Percentiles rank a stretch among this genome's conserved stretches.
Evolutionary conservation across 2,113 vertebrate species (phyloP).

Genomic region (Ceyx melanurus): DNA sequence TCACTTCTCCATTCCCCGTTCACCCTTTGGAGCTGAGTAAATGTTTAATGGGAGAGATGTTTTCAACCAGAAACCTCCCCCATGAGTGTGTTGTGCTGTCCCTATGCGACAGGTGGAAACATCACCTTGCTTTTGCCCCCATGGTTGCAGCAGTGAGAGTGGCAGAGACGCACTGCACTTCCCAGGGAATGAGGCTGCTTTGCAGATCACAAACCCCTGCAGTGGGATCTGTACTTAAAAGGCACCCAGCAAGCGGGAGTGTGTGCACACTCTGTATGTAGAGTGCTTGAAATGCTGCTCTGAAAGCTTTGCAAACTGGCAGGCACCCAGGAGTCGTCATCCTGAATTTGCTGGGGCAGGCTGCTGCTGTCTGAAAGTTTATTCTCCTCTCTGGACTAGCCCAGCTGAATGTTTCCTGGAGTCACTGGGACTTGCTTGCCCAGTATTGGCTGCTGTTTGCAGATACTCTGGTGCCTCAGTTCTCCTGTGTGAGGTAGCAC

Average conservation of each 20-base stretch:
- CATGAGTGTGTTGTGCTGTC: neutral
- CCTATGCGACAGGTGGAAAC: neutral
- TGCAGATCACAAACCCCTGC: conserved; percentile 37
- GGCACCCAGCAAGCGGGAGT: conserved; percentile 43
- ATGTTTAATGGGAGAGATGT: neutral
- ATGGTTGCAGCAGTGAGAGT: neutral
- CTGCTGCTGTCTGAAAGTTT: conserved; percentile 10
- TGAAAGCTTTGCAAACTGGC: conserved; percentile 57
- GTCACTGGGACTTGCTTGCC: neutral
- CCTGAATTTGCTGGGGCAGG: neutral
- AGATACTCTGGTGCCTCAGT: accelerated
- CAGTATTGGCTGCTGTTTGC: neutral
- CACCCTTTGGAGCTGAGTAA: neutral
- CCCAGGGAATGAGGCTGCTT: conserved; percentile 16
- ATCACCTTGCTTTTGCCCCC: neutral
- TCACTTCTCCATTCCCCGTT: neutral
- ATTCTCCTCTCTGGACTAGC: neutral
- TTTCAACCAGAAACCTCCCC: neutral
- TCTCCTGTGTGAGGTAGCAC: neutral
- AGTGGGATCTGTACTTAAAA: conserved; percentile 65
- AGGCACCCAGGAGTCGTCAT: neutral
- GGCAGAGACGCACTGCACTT: neutral
- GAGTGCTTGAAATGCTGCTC: conserved; percentile 60
- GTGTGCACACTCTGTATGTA: conserved; percentile 30
- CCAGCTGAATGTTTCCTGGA: neutral